Base-by-base conservation (phyloP, 2,888 invertebrate species). In the Leptopilina drosophilae region DNA sequence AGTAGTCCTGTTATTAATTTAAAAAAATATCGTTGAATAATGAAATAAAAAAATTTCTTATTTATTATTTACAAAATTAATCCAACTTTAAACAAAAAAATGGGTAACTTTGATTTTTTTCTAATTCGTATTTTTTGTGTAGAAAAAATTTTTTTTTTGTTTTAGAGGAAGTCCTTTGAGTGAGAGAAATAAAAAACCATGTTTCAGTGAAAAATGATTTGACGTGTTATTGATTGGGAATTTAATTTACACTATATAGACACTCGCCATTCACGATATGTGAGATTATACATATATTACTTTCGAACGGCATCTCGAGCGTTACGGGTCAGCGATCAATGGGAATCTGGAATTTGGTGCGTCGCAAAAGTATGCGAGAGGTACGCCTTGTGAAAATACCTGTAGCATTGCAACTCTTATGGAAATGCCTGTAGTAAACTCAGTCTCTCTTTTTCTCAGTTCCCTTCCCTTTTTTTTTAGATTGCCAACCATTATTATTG, bases 341-440 rank as follows among this genome's bases (percentile, higher is more conserved):
- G 80, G 83, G 84, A 83, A 86, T 83, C 78, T 77, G 82, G 82
- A 87, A 88, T 87, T 83, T 82, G 77, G 77, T 73, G 76, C 79
- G 82, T 81, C 82, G 80, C 62, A 14, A 26, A 69, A 53, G 69
- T 53, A 69, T 69, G 69, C 26, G 69, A 69, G 69, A 11, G 49
- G 49, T 69, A 69, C 69, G 69, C 69, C 69, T 69, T 49, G 53
- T 69, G 69, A 49, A 69, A 69, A 69, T 69, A 69, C 69, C 49
- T 69, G 53, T 26, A 49, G 14, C 62, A 62, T 2, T 62, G 62
- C 62, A 62, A 62, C 62, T 62, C 62, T 62, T 62, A 62, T 62
- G 62, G 62, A 62, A 69, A 69, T 69, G 53, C 69, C 49, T 69
- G 26, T 7, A 49, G 26, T 26, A 49, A 67, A 69, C 20, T 69